These are phyloP conservation scores for Tauraco hartlaubi DNA, from an alignment of 2,797 vertebrate genomes.

Conservation along the genomic window DNA sequence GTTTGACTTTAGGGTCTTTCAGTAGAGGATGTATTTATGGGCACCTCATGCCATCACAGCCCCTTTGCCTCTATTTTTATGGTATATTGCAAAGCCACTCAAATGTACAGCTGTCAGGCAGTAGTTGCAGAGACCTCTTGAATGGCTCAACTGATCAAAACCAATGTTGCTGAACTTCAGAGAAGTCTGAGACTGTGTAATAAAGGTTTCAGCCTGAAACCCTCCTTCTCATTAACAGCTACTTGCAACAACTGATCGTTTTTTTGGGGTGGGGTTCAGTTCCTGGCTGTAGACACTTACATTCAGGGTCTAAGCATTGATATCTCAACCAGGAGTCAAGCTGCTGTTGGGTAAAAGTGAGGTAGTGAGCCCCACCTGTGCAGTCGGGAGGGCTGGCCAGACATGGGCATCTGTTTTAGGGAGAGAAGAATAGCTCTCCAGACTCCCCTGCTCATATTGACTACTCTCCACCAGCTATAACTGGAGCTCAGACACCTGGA, in stretches of 20 bases:
- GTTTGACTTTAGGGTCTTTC: not conserved
- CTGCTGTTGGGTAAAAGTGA: not conserved
- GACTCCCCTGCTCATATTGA: not conserved
- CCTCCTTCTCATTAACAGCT: not conserved
- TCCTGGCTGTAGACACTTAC: not conserved
- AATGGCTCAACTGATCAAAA: not conserved
- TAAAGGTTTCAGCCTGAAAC: not conserved
- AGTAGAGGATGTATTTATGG: not conserved
- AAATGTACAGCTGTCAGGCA: not conserved
- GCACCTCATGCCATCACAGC: not conserved
- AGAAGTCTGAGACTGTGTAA: not conserved
- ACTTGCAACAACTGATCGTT: not conserved
- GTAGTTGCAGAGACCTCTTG: not conserved
- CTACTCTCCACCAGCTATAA: not conserved
- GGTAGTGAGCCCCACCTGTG: fast-evolving
- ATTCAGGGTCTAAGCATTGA: not conserved
- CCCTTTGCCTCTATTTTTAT: not conserved
- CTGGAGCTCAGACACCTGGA: constrained; percentile 4
- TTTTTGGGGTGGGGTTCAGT: not conserved
- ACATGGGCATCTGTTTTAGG: not conserved
- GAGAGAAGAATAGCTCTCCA: not conserved
- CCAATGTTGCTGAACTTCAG: not conserved
- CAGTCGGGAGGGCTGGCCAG: not conserved
- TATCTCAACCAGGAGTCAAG: not conserved
- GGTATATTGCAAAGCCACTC: not conserved